A percentile compares a stretch with the other conserved stretches of the same genome.
These are phyloP conservation scores for Crotalus horridus DNA, from an alignment of 2,113 vertebrate species.

Conservation along the genomic window DNA sequence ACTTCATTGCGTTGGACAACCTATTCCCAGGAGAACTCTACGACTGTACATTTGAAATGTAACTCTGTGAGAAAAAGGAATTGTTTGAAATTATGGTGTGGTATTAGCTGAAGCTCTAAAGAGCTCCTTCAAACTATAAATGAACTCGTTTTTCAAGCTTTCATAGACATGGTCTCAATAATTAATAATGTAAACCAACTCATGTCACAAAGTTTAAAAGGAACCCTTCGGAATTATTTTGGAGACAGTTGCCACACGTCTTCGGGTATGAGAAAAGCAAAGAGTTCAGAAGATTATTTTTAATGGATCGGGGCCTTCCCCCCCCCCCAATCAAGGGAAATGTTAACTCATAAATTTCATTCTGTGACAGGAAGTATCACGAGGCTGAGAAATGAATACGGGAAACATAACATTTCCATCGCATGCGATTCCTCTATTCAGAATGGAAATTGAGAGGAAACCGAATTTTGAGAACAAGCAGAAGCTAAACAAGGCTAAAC, in stretches of 20 bases:
- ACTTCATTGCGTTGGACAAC: conserved; percentile 4
- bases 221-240: background rate
- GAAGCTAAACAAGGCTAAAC: background rate
- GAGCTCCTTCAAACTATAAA: background rate
- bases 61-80: background rate
- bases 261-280: background rate
- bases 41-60: background rate
- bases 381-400: background rate
- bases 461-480: background rate
- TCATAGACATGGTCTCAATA: background rate
- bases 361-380: background rate
- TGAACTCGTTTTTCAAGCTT: background rate
- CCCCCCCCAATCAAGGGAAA: conserved; percentile 9
- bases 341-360: background rate
- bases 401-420: background rate
- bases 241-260: background rate
- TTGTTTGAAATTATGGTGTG: background rate
- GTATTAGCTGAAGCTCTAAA: background rate
- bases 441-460: background rate
- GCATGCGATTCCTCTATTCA: background rate
- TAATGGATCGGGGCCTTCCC: background rate
- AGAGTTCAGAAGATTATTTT: background rate
- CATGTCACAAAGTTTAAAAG: background rate
- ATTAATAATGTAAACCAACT: background rate
- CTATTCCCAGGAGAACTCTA: background rate